Evolutionary conservation across 2,113 vertebrate species (phyloP).

Genomic region (Nyctibius bracteatus): DNA sequence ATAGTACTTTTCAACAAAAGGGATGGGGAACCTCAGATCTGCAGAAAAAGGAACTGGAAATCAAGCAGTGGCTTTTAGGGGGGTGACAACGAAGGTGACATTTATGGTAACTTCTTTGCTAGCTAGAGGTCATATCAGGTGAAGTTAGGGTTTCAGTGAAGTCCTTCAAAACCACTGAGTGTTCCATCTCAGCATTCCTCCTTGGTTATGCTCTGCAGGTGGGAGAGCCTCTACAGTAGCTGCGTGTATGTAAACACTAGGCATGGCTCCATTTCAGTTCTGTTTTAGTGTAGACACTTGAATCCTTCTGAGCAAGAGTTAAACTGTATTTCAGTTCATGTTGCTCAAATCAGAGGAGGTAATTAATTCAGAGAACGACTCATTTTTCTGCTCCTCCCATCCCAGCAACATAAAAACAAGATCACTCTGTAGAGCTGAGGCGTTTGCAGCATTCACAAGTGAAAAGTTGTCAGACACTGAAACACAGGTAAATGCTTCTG

Average conservation of each 20-base stretch:
- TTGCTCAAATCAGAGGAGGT: background rate
- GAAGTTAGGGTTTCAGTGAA: background rate
- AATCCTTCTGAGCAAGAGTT: constrained; percentile 14
- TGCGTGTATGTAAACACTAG: background rate
- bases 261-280: background rate
- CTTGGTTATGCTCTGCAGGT: background rate
- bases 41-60: background rate
- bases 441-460: background rate
- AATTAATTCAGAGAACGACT: constrained; percentile 38
- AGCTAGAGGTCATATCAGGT: background rate
- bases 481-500: constrained; percentile 48
- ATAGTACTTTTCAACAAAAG: background rate
- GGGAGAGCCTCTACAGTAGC: background rate
- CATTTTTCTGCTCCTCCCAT: constrained; percentile 27
- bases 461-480: constrained; percentile 47
- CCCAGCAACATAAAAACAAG: constrained; percentile 2
- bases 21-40: background rate
- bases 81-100: background rate
- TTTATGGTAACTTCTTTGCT: background rate
- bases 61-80: background rate
- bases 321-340: background rate
- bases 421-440: background rate
- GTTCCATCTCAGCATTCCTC: background rate
- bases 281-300: background rate
- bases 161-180: background rate